These are phyloP conservation scores for Bufo bufo DNA, from an alignment of 2,113 vertebrate species.

Conservation along the genomic window DNA sequence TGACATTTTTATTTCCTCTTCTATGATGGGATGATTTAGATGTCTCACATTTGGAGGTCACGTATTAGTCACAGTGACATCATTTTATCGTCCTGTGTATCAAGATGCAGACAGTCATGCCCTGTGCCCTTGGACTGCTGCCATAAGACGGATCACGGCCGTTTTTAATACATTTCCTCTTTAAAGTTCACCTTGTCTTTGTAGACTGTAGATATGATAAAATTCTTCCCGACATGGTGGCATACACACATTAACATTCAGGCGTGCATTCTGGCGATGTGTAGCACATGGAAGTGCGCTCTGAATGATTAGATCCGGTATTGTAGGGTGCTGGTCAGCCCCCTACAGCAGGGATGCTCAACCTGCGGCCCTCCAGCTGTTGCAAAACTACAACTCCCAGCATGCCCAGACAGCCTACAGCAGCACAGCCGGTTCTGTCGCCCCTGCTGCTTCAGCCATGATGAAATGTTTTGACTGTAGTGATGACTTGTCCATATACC, in stretches of 20 bases:
- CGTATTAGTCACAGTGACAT: not conserved
- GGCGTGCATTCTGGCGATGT: not conserved
- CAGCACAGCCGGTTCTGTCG: no score
- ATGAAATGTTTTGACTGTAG: no score
- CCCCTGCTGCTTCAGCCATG: no score
- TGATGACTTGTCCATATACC: no score
- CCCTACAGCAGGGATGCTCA: not conserved
- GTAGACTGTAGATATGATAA: not conserved
- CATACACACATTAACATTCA: not conserved
- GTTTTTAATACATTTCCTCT: not conserved
- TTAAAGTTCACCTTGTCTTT: slow-evolving; percentile 11
- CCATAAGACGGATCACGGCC: not conserved
- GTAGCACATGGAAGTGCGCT: not conserved
- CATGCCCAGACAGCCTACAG: no score
- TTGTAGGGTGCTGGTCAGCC: not conserved
- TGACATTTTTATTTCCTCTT: not conserved
- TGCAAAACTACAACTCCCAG: no score
- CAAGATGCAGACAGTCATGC: not conserved
- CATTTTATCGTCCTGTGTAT: not conserved
- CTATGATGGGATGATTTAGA: not conserved
- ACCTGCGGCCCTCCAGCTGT: no score
- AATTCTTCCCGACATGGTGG: not conserved
- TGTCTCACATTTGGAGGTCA: not conserved
- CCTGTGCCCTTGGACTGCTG: not conserved
- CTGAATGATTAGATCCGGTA: not conserved